phyloP scores from a whole-genome alignment of 2,797 vertebrate genomes.

The Labeo calbasu region DNA sequence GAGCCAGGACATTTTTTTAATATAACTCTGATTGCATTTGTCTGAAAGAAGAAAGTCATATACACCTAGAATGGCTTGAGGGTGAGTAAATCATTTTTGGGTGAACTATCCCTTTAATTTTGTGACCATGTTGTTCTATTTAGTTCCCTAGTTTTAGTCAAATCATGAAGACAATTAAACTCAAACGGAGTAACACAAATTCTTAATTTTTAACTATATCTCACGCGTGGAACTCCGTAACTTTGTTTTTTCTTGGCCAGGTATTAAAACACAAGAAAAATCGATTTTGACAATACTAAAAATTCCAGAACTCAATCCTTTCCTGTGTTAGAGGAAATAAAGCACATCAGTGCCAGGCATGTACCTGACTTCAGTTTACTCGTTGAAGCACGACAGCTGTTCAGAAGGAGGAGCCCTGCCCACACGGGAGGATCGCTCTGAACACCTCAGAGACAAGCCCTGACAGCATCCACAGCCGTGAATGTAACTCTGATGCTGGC shows the following conservation, averaged over 20 bases:
- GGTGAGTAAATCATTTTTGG: too few species aligned
- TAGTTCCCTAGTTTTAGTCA: background rate
- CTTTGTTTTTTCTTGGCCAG: background rate
- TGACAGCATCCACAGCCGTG: constrained; percentile 43
- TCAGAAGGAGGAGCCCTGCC: constrained; percentile 26
- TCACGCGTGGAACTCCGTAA: background rate
- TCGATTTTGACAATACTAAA: background rate
- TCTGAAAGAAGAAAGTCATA: too few species aligned
- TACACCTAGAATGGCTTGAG: too few species aligned
- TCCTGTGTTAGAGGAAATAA: constrained; percentile 6
- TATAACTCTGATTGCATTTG: too few species aligned
- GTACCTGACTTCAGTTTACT: constrained; percentile 49
- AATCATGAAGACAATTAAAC: background rate
- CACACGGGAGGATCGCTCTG: constrained; percentile 29
- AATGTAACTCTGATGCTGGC: constrained; percentile 48
- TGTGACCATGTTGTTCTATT: too few species aligned
- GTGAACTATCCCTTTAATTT: too few species aligned
- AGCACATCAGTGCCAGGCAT: constrained; percentile 27
- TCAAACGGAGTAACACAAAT: background rate
- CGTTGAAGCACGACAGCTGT: constrained; percentile 44
- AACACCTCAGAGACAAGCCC: constrained; percentile 43
- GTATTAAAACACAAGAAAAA: background rate
- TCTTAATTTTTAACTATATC: background rate
- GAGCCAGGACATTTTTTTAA: too few species aligned
- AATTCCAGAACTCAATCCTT: background rate